phyloP scores from a whole-genome alignment of 2,888 invertebrate genomes.

The Ceraclea dissimilis region DNA sequence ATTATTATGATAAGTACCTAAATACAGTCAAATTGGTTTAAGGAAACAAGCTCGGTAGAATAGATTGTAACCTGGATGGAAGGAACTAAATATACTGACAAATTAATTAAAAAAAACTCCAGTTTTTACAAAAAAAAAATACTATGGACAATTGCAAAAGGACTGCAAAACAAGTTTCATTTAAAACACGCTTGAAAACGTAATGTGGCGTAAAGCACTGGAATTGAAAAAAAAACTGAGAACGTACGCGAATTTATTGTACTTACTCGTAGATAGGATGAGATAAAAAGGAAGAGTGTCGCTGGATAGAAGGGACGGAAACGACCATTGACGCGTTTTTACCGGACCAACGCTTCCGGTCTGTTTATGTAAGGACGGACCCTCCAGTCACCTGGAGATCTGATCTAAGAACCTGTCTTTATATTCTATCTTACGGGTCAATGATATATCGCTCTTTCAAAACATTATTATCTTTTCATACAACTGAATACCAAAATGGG shows the following conservation, averaged over 20 bases:
- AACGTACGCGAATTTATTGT: background rate
- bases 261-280: background rate
- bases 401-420: background rate
- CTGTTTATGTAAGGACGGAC: background rate
- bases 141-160: too few species aligned
- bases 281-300: background rate
- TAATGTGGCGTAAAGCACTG: too few species aligned
- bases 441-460: background rate
- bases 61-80: too few species aligned
- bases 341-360: constrained; percentile 1
- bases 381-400: background rate
- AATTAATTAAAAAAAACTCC: too few species aligned
- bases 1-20: too few species aligned
- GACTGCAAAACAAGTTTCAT: too few species aligned
- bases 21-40: too few species aligned
- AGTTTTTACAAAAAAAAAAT: too few species aligned
- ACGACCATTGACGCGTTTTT: background rate
- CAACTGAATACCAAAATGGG: background rate
- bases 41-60: too few species aligned
- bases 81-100: too few species aligned
- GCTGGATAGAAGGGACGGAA: background rate
- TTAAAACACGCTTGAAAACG: too few species aligned
- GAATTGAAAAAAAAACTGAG: background rate
- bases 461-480: background rate
- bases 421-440: background rate